Base-by-base conservation (phyloP, 2,888 invertebrate genomes). In the Arenicola marina region DNA sequence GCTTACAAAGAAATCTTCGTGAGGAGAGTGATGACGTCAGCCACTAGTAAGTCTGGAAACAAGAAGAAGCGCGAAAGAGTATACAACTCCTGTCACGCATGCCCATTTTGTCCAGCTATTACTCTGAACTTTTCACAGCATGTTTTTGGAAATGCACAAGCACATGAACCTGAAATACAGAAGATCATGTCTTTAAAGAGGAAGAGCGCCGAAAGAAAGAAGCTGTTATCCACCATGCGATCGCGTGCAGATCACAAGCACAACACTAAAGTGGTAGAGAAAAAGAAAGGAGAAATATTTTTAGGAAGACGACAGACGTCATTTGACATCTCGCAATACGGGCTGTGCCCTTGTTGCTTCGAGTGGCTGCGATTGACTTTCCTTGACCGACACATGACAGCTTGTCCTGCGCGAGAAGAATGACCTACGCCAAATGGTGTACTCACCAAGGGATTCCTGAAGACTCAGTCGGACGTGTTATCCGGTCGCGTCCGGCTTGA, bases 301-400 rank as follows among this genome's bases (percentile, higher is more conserved):
- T 46, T 57, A 4, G 57, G 4, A 4, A 29, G 57, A 11, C 24
- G 57, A 4, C 24, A 4, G 21, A 46, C 44, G 4, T 24, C 28
- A 28, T 57, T 57, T 29, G 28, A 46, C 29, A 18, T 46, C 4
- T 15, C 4, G 7, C 4, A 57, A 11, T 57, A 57, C 29, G 57
- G 57, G 11, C 57, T 46, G 7, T 57, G 57, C 28, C 57, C 57
- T 4, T 3, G 28, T 26, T 57, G 57, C 26, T 46, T 57, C 4
- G 57, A 21, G 31, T 57, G 57, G 57, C 11, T 57, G 28, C 26
- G 26, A 11, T 18, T 28, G 28, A 15, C 24, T 11, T 24, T 44
- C 7, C 3, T 57, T 4, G 3, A 18, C 4, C 4, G 31, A n/a
- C 57, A 57, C 24, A 44, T 46, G 28, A 15, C 7, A 15, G 24